Percentiles rank a stretch among this genome's conserved stretches.
These are phyloP conservation scores for Cheilinus undulatus DNA, from an alignment of 2,113 vertebrate genomes.

Conservation along the genomic window DNA sequence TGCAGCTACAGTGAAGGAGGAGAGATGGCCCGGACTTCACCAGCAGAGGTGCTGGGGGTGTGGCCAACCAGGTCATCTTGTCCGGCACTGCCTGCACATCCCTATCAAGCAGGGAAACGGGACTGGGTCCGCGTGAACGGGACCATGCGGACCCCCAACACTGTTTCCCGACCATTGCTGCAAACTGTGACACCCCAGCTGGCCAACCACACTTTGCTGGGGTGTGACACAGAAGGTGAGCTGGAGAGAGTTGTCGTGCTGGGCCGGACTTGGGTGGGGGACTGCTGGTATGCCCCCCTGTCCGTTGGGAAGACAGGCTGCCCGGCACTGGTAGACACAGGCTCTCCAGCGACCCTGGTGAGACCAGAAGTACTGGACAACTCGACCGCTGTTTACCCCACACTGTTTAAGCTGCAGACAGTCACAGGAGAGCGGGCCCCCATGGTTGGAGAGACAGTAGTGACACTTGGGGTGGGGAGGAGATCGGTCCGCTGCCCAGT, in stretches of 20 bases:
- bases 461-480: slow-evolving; percentile 3
- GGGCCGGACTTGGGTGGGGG: background rate
- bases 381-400: background rate
- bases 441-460: background rate
- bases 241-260: background rate
- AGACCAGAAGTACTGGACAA: background rate
- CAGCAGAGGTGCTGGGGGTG: background rate
- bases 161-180: no score
- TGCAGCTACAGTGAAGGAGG: background rate
- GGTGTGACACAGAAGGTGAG: background rate
- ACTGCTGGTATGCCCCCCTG: background rate
- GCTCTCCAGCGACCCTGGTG: slow-evolving; percentile 7
- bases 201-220: no score
- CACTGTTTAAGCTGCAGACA: slow-evolving; percentile 9
- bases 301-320: background rate
- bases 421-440: background rate
- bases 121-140: no score
- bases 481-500: background rate
- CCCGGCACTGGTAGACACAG: slow-evolving; percentile 1
- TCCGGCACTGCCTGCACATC: background rate
- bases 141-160: no score
- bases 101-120: background rate
- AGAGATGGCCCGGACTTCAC: no score
- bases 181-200: no score
- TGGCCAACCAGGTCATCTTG: background rate